A percentile compares a stretch with the other conserved stretches of the same genome.
Evolutionary conservation across 2,797 vertebrate species (phyloP).

Genomic region (Tadarida brasiliensis): DNA sequence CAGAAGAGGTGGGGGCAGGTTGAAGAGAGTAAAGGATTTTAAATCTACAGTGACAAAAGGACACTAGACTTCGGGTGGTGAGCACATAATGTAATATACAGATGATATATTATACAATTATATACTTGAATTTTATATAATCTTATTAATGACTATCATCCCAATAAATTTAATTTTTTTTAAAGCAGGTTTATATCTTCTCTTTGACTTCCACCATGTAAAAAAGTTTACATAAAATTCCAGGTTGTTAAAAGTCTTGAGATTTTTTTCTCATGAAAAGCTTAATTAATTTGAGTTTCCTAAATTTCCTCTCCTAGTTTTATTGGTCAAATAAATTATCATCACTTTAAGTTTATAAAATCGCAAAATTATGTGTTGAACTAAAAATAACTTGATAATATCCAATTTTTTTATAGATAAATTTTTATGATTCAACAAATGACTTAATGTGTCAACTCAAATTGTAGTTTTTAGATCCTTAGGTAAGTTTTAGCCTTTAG

Average conservation of each 20-base stretch:
- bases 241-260: constrained; percentile 30
- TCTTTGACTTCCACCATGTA: not conserved
- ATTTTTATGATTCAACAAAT: constrained; percentile 17
- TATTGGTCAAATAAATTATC: constrained; percentile 1
- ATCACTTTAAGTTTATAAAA: constrained; percentile 53
- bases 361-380: not conserved
- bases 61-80: not conserved
- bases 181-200: not conserved
- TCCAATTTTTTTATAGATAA: not conserved
- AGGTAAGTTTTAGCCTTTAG: not conserved
- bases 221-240: constrained; percentile 21
- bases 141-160: too few relatives aligned
- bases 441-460: not conserved
- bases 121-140: not conserved
- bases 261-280: constrained; percentile 25
- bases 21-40: not conserved
- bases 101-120: not conserved
- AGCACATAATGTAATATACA: not conserved
- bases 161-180: not conserved
- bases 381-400: constrained; percentile 39
- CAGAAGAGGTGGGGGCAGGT: too few relatives aligned
- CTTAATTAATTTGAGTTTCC: constrained; percentile 11
- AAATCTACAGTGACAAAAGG: not conserved
- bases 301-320: constrained; percentile 29
- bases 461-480: not conserved